Evolutionary conservation across 2,113 vertebrate genomes (phyloP).

Genomic region (Arvicanthis niloticus): DNA sequence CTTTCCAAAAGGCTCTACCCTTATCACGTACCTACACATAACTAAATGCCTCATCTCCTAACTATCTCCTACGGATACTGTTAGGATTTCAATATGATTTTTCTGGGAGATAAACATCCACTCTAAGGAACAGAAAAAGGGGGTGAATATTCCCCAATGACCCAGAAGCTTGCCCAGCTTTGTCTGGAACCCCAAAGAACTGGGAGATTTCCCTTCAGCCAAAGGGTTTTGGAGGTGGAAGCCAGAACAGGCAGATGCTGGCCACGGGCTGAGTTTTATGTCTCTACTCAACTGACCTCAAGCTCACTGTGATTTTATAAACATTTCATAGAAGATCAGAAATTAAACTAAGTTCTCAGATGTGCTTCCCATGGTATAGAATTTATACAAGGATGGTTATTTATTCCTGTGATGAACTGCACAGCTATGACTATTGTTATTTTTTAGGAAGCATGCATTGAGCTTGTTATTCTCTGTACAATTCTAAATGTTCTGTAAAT

Average conservation of each 20-base stretch:
- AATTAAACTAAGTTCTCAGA: neutral
- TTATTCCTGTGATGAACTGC: neutral
- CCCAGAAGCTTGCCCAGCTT: neutral
- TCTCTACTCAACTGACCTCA: neutral
- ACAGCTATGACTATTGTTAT: neutral
- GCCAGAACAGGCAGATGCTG: neutral
- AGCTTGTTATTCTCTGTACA: neutral
- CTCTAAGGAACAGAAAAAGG: neutral
- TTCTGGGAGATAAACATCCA: neutral
- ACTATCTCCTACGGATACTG: neutral
- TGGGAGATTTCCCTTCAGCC: neutral
- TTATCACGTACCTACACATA: neutral
- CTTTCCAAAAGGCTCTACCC: neutral
- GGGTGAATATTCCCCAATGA: neutral
- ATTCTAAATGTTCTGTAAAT: neutral
- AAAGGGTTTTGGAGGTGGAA: neutral
- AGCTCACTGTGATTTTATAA: neutral
- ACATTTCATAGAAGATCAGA: slow-evolving; percentile 32
- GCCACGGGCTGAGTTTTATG: neutral
- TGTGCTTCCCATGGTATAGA: neutral
- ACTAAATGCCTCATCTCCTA: neutral
- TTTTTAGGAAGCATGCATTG: neutral
- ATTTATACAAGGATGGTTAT: neutral
- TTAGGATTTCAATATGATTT: neutral
- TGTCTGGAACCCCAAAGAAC: neutral